Evolutionary conservation across 2,888 invertebrate species (phyloP), one percentile per base, ranked within the genome.

Genomic region (Pyrochroa serraticornis): DNA sequence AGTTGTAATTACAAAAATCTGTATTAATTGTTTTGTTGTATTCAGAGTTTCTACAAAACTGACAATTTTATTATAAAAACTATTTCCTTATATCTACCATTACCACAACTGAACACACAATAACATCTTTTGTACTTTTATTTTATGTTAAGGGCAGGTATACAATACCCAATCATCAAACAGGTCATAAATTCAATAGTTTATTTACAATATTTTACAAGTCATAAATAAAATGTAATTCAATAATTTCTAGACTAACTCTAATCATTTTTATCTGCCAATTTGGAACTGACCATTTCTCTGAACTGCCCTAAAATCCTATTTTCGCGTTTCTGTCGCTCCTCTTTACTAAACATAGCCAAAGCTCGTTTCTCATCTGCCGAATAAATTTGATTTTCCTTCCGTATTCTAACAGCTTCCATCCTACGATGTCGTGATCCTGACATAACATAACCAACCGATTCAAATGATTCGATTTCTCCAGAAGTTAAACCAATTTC

Each of bases 371-470:
- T 99, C 79, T 99, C 99, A 80, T 99, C 99, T 0, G 98, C 99
- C 5, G 96, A 96, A 83, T 98, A 97, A 76, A 99, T 96, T 83
- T 99, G 99, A 84, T 99, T 99, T 82, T 99, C 99, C 76, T 99
- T 99, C 71, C 99, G 89, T 66, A 99, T 91, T 80, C 99, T 95
- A 1, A 99, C 99, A 62, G 99, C 99, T 80, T 99, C 99, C 99
- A 99, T 98, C 67, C 97, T 89, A 2, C 97, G 91, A 82, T 98
- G 97, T 35, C 73, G 66, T 0, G 73, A 73, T 8, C 98, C 98
- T 73, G 95, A 95, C 98, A 98, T 99, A 0, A 98, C 97, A 77
- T 95, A 99, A 22, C 99, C 98, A 6, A 93, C 93, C 0, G 89
- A 83, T 80, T 99, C 98, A 75, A 91, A 98, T 0, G 87, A 83